These are phyloP conservation scores for Pammene aurita DNA, from an alignment of 2,888 invertebrate species.

Conservation along the genomic window DNA sequence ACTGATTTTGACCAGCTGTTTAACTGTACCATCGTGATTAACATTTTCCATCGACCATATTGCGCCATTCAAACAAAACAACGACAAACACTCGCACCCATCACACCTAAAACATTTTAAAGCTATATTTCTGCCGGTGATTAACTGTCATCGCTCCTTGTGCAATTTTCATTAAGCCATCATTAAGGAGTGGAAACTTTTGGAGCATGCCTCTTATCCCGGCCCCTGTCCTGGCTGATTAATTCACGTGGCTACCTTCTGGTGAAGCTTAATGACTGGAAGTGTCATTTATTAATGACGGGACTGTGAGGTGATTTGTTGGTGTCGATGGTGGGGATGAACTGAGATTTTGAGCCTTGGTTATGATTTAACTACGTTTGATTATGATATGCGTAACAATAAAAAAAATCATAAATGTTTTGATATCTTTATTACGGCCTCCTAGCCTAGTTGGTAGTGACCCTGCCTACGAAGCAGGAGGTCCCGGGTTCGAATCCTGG, in stretches of 20 bases:
- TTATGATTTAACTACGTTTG: background rate
- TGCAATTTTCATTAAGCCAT: conserved; percentile 72
- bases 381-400: no score
- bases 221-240: conserved; percentile 67
- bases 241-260: conserved; percentile 60
- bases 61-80: background rate
- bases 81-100: conserved; percentile 3
- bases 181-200: conserved; percentile 68
- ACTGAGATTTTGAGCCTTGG: background rate
- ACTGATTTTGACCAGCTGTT: no score
- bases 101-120: conserved; percentile 35
- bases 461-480: no score
- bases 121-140: conserved; percentile 48
- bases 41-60: no score
- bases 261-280: conserved; percentile 37
- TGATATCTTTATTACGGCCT: no score
- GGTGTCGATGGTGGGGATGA: conserved; percentile 10
- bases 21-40: no score
- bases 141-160: conserved; percentile 60
- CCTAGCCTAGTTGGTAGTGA: no score
- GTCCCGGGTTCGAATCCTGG: no score
- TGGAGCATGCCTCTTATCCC: conserved; percentile 63
- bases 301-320: conserved; percentile 10
- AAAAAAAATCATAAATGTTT: no score
- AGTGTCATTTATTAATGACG: conserved; percentile 38